phyloP scores from a whole-genome alignment of 2,797 vertebrate genomes.

The Sebastes reedi region DNA sequence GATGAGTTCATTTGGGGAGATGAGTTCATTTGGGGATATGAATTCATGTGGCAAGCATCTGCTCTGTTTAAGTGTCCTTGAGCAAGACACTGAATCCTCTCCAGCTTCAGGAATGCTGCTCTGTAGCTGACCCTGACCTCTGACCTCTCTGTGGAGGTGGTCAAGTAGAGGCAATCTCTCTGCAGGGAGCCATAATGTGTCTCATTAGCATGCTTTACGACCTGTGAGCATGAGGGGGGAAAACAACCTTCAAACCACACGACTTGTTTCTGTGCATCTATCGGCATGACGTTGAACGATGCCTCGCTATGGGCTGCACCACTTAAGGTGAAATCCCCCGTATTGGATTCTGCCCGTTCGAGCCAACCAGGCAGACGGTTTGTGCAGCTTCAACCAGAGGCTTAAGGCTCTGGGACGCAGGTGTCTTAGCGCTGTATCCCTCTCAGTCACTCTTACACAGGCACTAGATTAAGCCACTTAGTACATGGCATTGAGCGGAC shows the following conservation, averaged over 20 bases:
- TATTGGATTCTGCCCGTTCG: constrained; percentile 60
- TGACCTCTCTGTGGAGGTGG: constrained; percentile 40
- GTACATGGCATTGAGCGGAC: constrained; percentile 57
- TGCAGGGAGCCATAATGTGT: constrained; percentile 40
- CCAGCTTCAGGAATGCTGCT: constrained; percentile 17
- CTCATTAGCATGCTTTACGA: constrained; percentile 50
- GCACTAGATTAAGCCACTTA: constrained; percentile 71
- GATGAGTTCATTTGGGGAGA: not conserved
- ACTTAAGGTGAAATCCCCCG: constrained; percentile 38
- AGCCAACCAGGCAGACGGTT: constrained; percentile 37
- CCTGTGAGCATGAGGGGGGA: not conserved
- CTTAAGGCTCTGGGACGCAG: constrained; percentile 63
- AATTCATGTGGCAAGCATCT: constrained; percentile 15
- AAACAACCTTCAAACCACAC: not conserved
- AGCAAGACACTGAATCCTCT: constrained; percentile 11
- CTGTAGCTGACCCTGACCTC: constrained; percentile 43
- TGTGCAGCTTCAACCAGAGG: constrained; percentile 43
- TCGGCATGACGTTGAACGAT: constrained; percentile 2
- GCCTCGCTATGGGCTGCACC: not conserved
- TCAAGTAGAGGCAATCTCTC: constrained; percentile 17
- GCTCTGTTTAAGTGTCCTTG: constrained; percentile 3
- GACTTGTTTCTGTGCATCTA: not conserved
- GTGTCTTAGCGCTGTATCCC: constrained; percentile 64
- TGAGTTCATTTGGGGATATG: not conserved
- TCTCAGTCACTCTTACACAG: constrained; percentile 53